Evolutionary conservation across 2,888 invertebrate species (phyloP).

Genomic region (Myathropa florea): DNA sequence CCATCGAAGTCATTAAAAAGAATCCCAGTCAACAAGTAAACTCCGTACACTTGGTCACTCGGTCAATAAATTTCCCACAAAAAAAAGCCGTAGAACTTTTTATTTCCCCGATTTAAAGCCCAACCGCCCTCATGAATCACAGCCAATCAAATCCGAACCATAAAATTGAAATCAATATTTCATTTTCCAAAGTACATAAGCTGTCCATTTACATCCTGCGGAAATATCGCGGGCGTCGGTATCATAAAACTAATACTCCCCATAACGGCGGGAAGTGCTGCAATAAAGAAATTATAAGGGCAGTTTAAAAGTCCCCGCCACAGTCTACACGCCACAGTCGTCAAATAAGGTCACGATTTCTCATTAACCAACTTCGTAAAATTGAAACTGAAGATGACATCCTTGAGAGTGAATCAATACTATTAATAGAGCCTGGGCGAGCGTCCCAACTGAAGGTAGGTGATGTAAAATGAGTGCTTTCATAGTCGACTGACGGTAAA

Average conservation of each 20-base stretch:
- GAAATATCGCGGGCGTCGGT: slow-evolving; percentile 14
- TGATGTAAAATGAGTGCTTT: not conserved
- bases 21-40: not conserved
- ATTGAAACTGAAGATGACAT: slow-evolving; percentile 33
- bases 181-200: slow-evolving; percentile 24
- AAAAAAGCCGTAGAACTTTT: not conserved
- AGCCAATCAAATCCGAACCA: slow-evolving; percentile 33
- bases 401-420: slow-evolving; percentile 5
- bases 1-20: not conserved
- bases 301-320: slow-evolving; percentile 6
- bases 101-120: slow-evolving; percentile 6
- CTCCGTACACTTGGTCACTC: not conserved
- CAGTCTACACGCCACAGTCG: slow-evolving; percentile 15
- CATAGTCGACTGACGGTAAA: not conserved
- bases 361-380: slow-evolving; percentile 30
- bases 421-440: not conserved
- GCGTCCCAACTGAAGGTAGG: not conserved
- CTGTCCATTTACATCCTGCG: not conserved
- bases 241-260: slow-evolving; percentile 37
- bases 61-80: not conserved
- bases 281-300: slow-evolving; percentile 47
- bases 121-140: not conserved
- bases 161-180: slow-evolving; percentile 51
- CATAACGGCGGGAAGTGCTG: slow-evolving; percentile 27
- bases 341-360: slow-evolving; percentile 44